phyloP scores from a whole-genome alignment of 1,140 invertebrate genomes.

The Cyclina sinensis region DNA sequence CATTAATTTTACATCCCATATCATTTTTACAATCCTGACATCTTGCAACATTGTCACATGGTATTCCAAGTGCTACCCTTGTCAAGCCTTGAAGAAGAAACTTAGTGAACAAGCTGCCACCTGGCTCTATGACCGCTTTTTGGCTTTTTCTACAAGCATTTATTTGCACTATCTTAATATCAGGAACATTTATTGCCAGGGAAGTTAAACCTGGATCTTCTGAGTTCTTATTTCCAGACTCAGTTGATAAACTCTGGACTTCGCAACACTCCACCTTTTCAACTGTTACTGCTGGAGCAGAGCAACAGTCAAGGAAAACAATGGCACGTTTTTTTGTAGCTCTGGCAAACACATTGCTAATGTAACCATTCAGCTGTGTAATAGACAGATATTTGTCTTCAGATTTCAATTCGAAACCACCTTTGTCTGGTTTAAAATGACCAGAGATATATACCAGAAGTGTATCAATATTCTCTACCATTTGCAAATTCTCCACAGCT shows the following conservation, averaged over 20 bases:
- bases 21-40: no score
- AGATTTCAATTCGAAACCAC: not conserved
- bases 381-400: not conserved
- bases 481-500: not conserved
- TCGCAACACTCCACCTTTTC: not conserved
- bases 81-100: not conserved
- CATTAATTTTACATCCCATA: not conserved
- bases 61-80: not conserved
- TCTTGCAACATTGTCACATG: not conserved
- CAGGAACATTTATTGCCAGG: not conserved
- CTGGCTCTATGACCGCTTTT: not conserved
- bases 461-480: not conserved
- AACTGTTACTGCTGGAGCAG: not conserved
- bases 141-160: not conserved
- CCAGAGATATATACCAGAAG: not conserved
- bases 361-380: not conserved
- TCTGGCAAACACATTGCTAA: not conserved
- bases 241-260: not conserved
- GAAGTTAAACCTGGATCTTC: not conserved
- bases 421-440: not conserved
- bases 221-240: not conserved
- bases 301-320: not conserved
- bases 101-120: not conserved
- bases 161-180: not conserved
- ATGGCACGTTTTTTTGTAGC: not conserved